Conservation (phyloP, 2,888 invertebrate genomes). For the Zaprionus obscuricornis region DNA sequence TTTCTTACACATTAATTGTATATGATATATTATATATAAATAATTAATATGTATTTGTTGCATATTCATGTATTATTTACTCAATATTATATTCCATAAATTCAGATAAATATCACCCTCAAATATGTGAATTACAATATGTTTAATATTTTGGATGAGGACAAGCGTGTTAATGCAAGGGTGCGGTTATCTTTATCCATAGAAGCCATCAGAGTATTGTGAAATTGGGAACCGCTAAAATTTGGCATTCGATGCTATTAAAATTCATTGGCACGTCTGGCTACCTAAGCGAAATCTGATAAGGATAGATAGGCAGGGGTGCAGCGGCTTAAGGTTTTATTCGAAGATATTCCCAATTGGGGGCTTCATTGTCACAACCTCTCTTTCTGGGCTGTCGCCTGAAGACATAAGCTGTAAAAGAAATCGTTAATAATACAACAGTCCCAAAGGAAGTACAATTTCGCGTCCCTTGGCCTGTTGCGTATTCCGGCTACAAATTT, state of each 20-base stretch:
- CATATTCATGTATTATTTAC: not conserved
- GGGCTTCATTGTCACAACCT: conserved; percentile 29
- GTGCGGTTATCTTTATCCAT: conserved; percentile 18
- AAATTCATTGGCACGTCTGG: conserved; percentile 62
- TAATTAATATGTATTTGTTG: not conserved
- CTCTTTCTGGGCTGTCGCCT: conserved; percentile 46
- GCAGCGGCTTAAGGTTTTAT: conserved; percentile 17
- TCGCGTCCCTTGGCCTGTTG: conserved; percentile 32
- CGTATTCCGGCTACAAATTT: conserved; percentile 63
- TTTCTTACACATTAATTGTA: not conserved
- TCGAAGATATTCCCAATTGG: conserved; percentile 51
- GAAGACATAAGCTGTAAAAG: conserved; percentile 57
- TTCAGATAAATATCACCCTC: too few species aligned
- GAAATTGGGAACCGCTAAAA: conserved; percentile 27
- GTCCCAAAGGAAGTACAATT: conserved; percentile 56
- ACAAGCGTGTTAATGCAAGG: too few species aligned
- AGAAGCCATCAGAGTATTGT: conserved; percentile 15
- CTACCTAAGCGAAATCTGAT: conserved; percentile 50
- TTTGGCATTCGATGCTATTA: conserved; percentile 46
- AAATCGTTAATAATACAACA: conserved; percentile 64
- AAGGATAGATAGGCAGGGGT: conserved; percentile 30
- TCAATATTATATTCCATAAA: too few species aligned
- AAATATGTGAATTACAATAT: too few species aligned
- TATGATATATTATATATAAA: not conserved
- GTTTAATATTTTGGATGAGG: too few species aligned